These are phyloP conservation scores for Achatina immaculata DNA, from an alignment of 1,140 invertebrate species.

Conservation along the genomic window DNA sequence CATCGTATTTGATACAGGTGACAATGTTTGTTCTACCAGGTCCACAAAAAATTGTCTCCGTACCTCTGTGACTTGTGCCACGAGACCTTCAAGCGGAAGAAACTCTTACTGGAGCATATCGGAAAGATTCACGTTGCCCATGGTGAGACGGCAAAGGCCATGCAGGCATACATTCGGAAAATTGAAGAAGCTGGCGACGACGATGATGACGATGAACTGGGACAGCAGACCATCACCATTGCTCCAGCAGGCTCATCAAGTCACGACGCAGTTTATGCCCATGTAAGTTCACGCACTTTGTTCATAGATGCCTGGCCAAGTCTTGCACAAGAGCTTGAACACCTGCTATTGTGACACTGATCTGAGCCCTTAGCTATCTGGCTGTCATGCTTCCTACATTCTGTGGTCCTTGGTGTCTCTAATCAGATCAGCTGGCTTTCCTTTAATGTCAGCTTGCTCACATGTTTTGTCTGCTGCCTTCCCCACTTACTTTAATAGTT, in stretches of 20 bases:
- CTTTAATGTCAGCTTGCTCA: too few relatives aligned
- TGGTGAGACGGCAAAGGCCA: slow-evolving; percentile 65
- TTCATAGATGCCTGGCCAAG: too few relatives aligned
- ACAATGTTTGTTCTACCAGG: too few relatives aligned
- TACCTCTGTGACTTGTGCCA: slow-evolving; percentile 69
- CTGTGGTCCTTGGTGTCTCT: too few relatives aligned
- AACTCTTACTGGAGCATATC: slow-evolving; percentile 64
- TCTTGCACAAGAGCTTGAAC: too few relatives aligned
- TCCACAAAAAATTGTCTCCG: slow-evolving; percentile 65
- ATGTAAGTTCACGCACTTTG: slow-evolving; percentile 24
- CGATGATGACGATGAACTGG: slow-evolving; percentile 39
- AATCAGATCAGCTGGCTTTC: too few relatives aligned
- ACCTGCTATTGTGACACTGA: too few relatives aligned
- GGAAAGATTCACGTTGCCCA: slow-evolving; percentile 64
- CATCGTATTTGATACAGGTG: too few relatives aligned
- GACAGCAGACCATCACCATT: slow-evolving; percentile 32
- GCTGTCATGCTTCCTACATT: too few relatives aligned
- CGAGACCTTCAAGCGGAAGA: slow-evolving; percentile 66
- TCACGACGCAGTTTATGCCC: slow-evolving; percentile 47
- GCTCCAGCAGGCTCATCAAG: slow-evolving; percentile 39
- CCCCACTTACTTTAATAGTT: too few relatives aligned
- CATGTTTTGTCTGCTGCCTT: too few relatives aligned
- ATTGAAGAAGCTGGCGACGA: slow-evolving; percentile 56
- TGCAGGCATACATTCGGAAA: slow-evolving; percentile 54
- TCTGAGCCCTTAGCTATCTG: too few relatives aligned